These are phyloP conservation scores for Mustela lutreola DNA, from an alignment of 2,113 vertebrate species.

Conservation along the genomic window DNA sequence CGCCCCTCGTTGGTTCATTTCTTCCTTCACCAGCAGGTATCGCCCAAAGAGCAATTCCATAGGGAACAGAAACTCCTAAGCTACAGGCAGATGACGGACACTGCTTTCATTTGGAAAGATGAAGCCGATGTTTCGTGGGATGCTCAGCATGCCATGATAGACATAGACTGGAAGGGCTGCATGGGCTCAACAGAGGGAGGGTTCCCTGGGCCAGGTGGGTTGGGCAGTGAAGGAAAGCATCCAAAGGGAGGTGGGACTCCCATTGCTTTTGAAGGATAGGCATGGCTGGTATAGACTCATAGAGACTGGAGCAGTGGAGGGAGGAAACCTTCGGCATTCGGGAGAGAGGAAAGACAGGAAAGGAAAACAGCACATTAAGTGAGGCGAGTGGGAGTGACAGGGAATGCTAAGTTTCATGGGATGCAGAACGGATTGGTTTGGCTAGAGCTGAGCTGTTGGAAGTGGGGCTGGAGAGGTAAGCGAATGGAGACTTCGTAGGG, in stretches of 20 bases:
- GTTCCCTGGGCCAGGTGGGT: not conserved
- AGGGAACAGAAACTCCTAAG: not conserved
- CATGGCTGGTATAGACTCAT: not conserved
- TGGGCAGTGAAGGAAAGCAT: not conserved
- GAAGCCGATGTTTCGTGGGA: not conserved
- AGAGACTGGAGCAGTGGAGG: not conserved
- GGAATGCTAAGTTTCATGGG: not conserved
- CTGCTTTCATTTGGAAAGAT: not conserved
- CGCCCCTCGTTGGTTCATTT: not conserved
- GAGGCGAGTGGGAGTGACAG: not conserved
- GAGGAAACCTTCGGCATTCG: not conserved
- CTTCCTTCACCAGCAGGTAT: not conserved
- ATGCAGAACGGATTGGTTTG: not conserved
- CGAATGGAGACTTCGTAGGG: not conserved
- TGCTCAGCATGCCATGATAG: not conserved
- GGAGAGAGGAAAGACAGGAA: not conserved
- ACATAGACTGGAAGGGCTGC: not conserved
- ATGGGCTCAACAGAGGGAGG: not conserved
- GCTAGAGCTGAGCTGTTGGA: not conserved
- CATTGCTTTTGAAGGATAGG: not conserved
- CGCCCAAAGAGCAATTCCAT: not conserved
- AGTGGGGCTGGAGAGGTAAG: constrained; percentile 18
- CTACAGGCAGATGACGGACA: not conserved
- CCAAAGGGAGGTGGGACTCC: not conserved
- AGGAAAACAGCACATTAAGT: not conserved